A percentile compares a stretch with the other conserved stretches of the same genome.
These are phyloP conservation scores for Cyprinus carpio DNA, from an alignment of 2,113 vertebrate species.

Conservation along the genomic window DNA sequence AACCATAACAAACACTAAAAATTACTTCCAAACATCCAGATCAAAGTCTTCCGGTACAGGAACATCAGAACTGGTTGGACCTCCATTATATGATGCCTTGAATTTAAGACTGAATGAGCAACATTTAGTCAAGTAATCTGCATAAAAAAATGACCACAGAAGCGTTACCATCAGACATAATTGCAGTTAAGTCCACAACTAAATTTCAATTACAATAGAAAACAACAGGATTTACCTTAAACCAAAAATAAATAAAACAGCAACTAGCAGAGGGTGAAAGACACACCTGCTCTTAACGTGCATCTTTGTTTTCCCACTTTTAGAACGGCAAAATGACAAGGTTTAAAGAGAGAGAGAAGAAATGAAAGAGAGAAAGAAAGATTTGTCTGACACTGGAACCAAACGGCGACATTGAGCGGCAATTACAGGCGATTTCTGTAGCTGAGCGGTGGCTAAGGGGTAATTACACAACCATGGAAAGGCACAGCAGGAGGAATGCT, in stretches of 20 bases:
- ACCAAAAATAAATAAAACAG: background rate
- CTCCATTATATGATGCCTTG: background rate
- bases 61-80: background rate
- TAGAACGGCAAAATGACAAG: background rate
- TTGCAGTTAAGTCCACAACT: background rate
- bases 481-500: constrained; percentile 5
- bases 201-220: background rate
- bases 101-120: background rate
- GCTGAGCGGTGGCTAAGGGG: constrained; percentile 65
- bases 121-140: background rate
- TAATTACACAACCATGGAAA: constrained; percentile 69
- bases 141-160: background rate
- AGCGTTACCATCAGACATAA: background rate
- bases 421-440: constrained; percentile 71
- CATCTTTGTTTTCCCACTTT: background rate
- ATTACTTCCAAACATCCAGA: background rate
- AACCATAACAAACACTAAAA: background rate
- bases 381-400: constrained; percentile 50
- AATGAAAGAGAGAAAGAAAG: constrained; percentile 40
- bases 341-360: constrained; percentile 1
- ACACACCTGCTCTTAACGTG: background rate
- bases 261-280: background rate
- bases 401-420: constrained; percentile 55
- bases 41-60: constrained; percentile 20
- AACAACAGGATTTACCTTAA: background rate